Conservation (phyloP, 2,888 invertebrate species). For the Thymelicus lineola region DNA sequence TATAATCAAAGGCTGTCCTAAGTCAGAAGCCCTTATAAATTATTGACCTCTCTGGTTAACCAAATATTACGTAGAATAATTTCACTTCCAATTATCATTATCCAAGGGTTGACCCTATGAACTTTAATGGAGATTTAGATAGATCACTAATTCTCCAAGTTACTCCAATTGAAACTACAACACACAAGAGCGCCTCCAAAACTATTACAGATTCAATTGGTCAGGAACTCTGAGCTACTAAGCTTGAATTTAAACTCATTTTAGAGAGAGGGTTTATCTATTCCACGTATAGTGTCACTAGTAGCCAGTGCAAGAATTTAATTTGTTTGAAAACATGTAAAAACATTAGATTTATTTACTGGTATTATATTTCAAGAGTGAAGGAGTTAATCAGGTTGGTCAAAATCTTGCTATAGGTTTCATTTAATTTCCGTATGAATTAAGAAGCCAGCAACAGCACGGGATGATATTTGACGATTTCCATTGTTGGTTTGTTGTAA, state of each 20-base stretch:
- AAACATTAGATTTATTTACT: too few species aligned
- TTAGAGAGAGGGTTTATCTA: background rate
- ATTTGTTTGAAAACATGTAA: background rate
- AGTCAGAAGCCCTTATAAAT: too few species aligned
- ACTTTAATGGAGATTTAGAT: conserved; percentile 4
- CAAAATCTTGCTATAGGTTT: too few species aligned
- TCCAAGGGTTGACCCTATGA: conserved; percentile 5
- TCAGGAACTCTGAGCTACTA: conserved; percentile 7
- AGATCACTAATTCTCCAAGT: conserved; percentile 8
- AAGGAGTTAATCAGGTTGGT: too few species aligned
- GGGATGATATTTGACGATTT: too few species aligned
- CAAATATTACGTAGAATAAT: conserved; percentile 7
- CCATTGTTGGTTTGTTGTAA: too few species aligned
- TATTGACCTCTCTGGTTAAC: background rate
- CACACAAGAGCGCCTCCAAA: conserved; percentile 10
- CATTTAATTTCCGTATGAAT: too few species aligned
- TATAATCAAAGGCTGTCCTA: too few species aligned
- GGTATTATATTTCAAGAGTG: too few species aligned
- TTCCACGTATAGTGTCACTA: background rate
- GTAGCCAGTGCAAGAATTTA: background rate
- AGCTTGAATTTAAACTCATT: conserved; percentile 7
- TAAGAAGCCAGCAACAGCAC: too few species aligned
- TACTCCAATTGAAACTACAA: conserved; percentile 3
- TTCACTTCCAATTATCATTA: conserved; percentile 8
- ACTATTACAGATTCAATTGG: conserved; percentile 12